Evolutionary conservation across 2,797 vertebrate genomes (phyloP).

Genomic region (Anguilla pacifica): DNA sequence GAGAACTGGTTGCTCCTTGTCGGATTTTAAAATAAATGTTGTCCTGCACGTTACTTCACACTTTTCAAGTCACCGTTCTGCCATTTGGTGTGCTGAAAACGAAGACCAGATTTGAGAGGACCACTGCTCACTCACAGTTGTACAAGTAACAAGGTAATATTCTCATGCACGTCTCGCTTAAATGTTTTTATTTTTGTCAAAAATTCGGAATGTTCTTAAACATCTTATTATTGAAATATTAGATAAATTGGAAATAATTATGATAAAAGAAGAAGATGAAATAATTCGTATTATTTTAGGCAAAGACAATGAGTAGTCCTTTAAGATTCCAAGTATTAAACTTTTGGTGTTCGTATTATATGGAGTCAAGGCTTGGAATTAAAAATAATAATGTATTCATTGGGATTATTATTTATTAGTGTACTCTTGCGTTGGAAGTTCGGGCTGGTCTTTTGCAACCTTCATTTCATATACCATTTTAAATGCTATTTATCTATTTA

Average conservation of each 20-base stretch:
- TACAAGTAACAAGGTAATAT: slow-evolving; percentile 1
- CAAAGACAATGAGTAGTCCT: background rate
- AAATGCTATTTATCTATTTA: background rate
- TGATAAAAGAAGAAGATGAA: background rate
- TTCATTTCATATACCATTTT: background rate
- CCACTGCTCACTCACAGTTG: background rate
- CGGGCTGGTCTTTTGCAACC: background rate
- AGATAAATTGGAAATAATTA: background rate
- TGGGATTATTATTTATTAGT: background rate
- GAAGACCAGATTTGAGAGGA: background rate
- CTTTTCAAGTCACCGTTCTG: slow-evolving; percentile 22
- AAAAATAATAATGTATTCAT: background rate
- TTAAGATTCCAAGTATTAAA: background rate
- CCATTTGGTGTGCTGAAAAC: background rate
- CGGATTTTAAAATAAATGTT: slow-evolving; percentile 37
- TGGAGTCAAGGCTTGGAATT: background rate
- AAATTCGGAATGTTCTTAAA: too few relatives aligned
- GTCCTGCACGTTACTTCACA: slow-evolving; percentile 39
- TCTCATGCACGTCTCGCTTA: background rate
- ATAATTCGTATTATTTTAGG: background rate
- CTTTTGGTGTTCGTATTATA: background rate
- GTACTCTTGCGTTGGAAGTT: background rate
- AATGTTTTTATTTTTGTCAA: background rate
- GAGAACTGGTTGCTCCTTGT: background rate
- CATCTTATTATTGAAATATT: background rate